These are phyloP conservation scores for Nasonovia ribisnigri DNA, from an alignment of 2,888 invertebrate genomes.

Conservation along the genomic window DNA sequence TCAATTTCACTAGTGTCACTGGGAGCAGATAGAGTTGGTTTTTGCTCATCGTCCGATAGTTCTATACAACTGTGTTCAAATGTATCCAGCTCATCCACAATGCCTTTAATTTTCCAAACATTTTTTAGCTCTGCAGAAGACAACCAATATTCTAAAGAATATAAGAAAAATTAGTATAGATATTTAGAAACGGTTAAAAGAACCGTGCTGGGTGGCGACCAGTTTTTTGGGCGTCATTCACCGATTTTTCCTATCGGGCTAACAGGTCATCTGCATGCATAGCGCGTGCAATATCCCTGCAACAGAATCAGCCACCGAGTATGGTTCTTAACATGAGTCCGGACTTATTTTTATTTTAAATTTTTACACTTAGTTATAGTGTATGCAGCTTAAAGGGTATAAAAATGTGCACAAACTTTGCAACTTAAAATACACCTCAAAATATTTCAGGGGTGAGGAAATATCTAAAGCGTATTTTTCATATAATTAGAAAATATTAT, in stretches of 20 bases:
- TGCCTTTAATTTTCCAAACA: constrained; percentile 57
- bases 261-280: not conserved
- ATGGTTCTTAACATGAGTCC: not conserved
- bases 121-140: constrained; percentile 47
- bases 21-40: constrained; percentile 58
- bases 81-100: constrained; percentile 65
- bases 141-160: constrained; percentile 31
- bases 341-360: not conserved
- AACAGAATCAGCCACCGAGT: not conserved
- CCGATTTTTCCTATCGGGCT: not conserved
- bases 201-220: not conserved
- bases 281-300: not conserved
- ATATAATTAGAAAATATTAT: not conserved
- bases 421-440: not conserved
- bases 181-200: not conserved
- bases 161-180: not conserved
- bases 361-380: not conserved
- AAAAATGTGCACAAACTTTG: too few species aligned
- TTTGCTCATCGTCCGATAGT: constrained; percentile 69
- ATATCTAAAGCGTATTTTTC: not conserved
- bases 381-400: not conserved
- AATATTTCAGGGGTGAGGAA: not conserved
- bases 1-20: constrained; percentile 66
- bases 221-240: not conserved
- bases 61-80: constrained; percentile 68